These are phyloP conservation scores for Fundulus diaphanus DNA, from an alignment of 2,797 vertebrate species.

Conservation along the genomic window DNA sequence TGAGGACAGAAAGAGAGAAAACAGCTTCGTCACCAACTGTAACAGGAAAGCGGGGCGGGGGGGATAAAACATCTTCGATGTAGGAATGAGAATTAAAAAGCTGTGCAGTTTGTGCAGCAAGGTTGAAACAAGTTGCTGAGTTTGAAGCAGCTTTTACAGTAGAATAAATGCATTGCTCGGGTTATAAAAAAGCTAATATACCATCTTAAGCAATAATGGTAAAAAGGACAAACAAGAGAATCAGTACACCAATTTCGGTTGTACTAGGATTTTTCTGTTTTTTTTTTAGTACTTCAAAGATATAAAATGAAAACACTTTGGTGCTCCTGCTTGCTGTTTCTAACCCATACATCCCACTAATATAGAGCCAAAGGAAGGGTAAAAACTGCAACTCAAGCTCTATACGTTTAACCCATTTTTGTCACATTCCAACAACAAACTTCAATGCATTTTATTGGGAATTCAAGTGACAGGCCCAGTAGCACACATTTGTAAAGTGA, in stretches of 20 bases:
- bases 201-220: not conserved
- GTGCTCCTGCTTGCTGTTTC: not conserved
- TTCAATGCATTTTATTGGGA: not conserved
- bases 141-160: conserved; percentile 42
- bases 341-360: not conserved
- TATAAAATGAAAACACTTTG: not conserved
- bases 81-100: not conserved
- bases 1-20: conserved; percentile 21
- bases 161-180: conserved; percentile 33
- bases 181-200: conserved; percentile 15
- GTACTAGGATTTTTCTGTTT: not conserved
- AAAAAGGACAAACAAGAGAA: not conserved
- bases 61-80: not conserved
- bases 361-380: not conserved
- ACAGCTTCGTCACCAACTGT: not conserved
- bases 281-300: not conserved
- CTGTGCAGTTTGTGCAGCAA: conserved; percentile 19
- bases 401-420: not conserved
- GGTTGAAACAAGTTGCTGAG: conserved; percentile 47
- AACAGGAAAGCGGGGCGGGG: not conserved
- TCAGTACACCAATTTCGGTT: not conserved
- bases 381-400: not conserved
- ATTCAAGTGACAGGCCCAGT: not conserved
- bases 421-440: not conserved
- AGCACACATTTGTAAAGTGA: not conserved